A percentile compares a stretch with the other conserved stretches of the same genome.
These are phyloP conservation scores for Sphecodes monilicornis DNA, from an alignment of 2,888 invertebrate genomes.

Conservation along the genomic window DNA sequence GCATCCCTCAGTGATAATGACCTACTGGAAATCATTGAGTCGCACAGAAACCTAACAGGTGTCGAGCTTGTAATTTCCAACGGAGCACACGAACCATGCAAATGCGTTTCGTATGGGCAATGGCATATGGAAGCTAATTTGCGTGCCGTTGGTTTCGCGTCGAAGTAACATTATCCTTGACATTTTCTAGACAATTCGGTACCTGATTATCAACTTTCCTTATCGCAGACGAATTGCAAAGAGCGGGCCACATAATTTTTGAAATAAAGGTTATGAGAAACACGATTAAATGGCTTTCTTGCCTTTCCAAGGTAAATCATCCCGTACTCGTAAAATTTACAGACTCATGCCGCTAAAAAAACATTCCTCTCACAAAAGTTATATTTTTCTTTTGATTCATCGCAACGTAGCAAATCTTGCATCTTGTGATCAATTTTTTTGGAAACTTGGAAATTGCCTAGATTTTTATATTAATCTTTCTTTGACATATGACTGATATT, in stretches of 20 bases:
- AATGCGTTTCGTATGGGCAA: background rate
- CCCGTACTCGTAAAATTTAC: background rate
- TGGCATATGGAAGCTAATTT: background rate
- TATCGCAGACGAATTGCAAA: background rate
- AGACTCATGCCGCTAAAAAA: background rate
- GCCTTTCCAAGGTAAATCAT: background rate
- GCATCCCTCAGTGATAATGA: background rate
- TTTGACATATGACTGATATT: too few relatives aligned
- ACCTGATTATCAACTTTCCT: slow-evolving; percentile 3
- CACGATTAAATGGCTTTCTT: background rate
- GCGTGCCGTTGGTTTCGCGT: slow-evolving; percentile 12
- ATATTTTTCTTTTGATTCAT: too few relatives aligned
- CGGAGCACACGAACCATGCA: background rate
- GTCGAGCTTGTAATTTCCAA: slow-evolving; percentile 4
- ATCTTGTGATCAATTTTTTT: too few relatives aligned
- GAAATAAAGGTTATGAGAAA: slow-evolving; percentile 5
- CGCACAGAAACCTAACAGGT: background rate
- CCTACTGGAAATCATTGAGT: background rate
- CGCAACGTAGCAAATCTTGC: too few relatives aligned
- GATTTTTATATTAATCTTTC: too few relatives aligned
- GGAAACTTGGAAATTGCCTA: too few relatives aligned
- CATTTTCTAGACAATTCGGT: slow-evolving; percentile 5
- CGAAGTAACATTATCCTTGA: slow-evolving; percentile 21
- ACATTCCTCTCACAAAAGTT: too few relatives aligned
- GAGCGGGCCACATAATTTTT: slow-evolving; percentile 1